Base-by-base conservation (phyloP, 2,113 vertebrate genomes). In the Podocnemis expansa region DNA sequence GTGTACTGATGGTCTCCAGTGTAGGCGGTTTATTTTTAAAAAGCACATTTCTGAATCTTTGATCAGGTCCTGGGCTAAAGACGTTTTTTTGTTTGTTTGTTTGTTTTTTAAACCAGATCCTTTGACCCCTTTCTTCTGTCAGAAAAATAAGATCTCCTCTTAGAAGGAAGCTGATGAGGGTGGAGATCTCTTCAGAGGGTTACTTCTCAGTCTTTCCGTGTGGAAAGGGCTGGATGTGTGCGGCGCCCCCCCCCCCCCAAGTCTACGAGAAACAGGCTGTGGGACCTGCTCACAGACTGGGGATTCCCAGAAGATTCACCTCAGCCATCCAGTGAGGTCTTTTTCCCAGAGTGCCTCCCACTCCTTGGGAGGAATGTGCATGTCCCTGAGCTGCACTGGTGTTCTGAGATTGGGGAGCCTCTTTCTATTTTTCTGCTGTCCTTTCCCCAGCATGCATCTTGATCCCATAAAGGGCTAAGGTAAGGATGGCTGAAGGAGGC, bases 371-470 rank as follows among this genome's bases (percentile, higher is more conserved):
- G 88, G 75, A n/a, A 41, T 29, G n/a, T 11, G 11, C 14, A 2
- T 0, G 10, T 60, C 63, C 52, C 81, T 27, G 43, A 41, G 43
- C 19, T 55, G 5, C 9, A 51, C 55, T 0, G 0, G 0, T 85
- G 49, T 54, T 29, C 45, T 73, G 0, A 67, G n/a, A 81, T 11
- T 13, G 51, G 67, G 73, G 67, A 24, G n/a, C 80, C 63, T 8
- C 19, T 9, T 21, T n/a, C n/a, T 34, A 67, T 67, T 67, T 19
- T 67, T 67, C 63, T 67, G 19, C 34, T 67, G 34, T 17, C 24
- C 84, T 82, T 83, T 29, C 54, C 43, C 91, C 13, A 47, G 24
- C 41, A 29, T 43, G 1, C 38, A 73, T 80, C 34, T 29, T 19
- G 6, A 34, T 85, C 56, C 17, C 0, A 0, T 75, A n/a, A 80